Evolutionary conservation across 2,113 vertebrate species (phyloP).

Genomic region (Chrysemys picta): DNA sequence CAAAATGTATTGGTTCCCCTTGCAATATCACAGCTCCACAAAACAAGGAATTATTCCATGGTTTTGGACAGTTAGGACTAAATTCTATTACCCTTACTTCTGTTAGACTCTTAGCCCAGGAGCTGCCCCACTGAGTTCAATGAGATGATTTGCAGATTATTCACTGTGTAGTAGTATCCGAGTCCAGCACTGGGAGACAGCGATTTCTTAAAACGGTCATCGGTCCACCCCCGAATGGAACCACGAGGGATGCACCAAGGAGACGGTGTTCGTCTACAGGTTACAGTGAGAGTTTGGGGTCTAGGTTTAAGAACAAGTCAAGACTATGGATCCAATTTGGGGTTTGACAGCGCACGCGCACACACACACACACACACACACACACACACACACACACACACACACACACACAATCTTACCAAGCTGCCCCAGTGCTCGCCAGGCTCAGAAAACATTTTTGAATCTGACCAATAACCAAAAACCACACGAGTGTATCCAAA

Average conservation of each 20-base stretch:
- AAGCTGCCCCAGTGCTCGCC: neutral
- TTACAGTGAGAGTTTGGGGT: neutral
- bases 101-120: neutral
- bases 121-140: neutral
- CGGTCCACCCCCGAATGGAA: neutral
- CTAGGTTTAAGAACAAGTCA: neutral
- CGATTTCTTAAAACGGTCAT: neutral
- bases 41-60: neutral
- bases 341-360: neutral
- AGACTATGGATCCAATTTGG: neutral
- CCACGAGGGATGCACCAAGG: neutral
- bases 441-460: neutral
- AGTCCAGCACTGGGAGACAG: neutral
- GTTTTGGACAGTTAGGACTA: neutral
- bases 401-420: neutral
- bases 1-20: neutral
- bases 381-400: too few relatives aligned
- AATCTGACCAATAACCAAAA: neutral
- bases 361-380: too few relatives aligned
- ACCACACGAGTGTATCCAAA: too few relatives aligned
- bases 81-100: neutral
- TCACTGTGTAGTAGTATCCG: neutral
- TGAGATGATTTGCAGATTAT: neutral
- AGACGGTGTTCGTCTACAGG: neutral
- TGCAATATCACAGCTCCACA: neutral